Percentiles rank a stretch among this genome's conserved stretches.
These are phyloP conservation scores for Pseudomyrmex flavicornis DNA, from an alignment of 1,140 invertebrate species.

Conservation along the genomic window DNA sequence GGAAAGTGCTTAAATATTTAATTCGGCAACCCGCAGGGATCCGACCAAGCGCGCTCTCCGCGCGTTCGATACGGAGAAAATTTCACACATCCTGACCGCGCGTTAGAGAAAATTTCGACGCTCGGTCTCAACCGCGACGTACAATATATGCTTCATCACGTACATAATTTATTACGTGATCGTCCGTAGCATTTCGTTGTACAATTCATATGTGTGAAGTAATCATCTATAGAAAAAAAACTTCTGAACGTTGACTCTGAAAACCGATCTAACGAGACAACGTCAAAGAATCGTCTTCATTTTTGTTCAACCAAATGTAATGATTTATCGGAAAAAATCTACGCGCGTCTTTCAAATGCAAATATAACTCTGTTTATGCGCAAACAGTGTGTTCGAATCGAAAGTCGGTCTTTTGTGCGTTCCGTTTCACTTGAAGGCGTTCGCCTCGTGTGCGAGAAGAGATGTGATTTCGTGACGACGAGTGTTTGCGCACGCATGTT, in stretches of 20 bases:
- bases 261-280: not conserved
- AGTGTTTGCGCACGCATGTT: slow-evolving; percentile 4
- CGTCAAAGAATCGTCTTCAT: not conserved
- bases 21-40: slow-evolving; percentile 75
- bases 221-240: not conserved
- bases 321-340: not conserved
- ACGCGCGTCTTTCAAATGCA: not conserved
- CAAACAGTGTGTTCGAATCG: not conserved
- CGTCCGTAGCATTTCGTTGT: not conserved
- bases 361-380: not conserved
- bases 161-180: slow-evolving; percentile 9
- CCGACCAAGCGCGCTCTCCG: slow-evolving; percentile 14
- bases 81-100: slow-evolving; percentile 29
- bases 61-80: slow-evolving; percentile 14
- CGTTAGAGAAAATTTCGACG: slow-evolving; percentile 42
- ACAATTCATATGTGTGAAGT: not conserved
- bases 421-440: not conserved
- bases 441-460: not conserved
- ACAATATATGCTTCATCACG: not conserved
- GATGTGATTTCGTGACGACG: slow-evolving; percentile 17
- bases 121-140: slow-evolving; percentile 2
- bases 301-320: not conserved
- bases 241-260: not conserved
- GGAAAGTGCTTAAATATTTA: slow-evolving; percentile 84
- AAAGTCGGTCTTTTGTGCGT: not conserved